Evolutionary conservation across 64 coral and sea anemone genomes (phyloP).

Genomic region (Dendrophyllia cribrosa): DNA sequence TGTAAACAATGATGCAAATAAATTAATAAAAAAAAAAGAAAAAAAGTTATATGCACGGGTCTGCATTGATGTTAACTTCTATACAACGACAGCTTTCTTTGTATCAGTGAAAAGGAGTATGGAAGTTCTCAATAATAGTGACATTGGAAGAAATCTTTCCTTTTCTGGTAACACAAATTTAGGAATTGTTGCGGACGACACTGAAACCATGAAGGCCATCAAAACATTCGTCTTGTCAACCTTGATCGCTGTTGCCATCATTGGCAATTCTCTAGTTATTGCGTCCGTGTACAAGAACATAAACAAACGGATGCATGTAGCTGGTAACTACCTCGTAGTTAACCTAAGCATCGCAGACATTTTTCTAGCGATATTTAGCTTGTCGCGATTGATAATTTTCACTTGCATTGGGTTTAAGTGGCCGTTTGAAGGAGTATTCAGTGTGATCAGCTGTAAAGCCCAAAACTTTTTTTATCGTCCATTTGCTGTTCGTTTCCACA

Average conservation of each 20-base stretch:
- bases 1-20: no score
- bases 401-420: conserved; percentile 39
- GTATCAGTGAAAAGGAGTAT: no score
- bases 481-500: not conserved
- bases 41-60: no score
- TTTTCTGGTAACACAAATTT: no score
- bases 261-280: conserved; percentile 60
- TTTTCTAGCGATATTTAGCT: conserved; percentile 59
- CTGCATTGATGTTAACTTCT: no score
- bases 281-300: conserved; percentile 44
- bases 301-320: conserved; percentile 41
- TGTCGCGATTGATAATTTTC: conserved; percentile 55
- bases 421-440: conserved; percentile 9
- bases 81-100: no score
- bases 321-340: conserved; percentile 65
- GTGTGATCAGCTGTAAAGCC: conserved; percentile 43
- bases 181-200: no score
- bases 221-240: no score
- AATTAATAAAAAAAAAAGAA: no score
- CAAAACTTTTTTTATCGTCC: not conserved
- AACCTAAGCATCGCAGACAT: conserved; percentile 73
- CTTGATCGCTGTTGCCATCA: conserved; percentile 2
- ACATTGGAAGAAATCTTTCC: no score
- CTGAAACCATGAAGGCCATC: no score
- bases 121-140: no score